Conservation (phyloP, 2,113 vertebrate species). For the Scolopax mira region DNA sequence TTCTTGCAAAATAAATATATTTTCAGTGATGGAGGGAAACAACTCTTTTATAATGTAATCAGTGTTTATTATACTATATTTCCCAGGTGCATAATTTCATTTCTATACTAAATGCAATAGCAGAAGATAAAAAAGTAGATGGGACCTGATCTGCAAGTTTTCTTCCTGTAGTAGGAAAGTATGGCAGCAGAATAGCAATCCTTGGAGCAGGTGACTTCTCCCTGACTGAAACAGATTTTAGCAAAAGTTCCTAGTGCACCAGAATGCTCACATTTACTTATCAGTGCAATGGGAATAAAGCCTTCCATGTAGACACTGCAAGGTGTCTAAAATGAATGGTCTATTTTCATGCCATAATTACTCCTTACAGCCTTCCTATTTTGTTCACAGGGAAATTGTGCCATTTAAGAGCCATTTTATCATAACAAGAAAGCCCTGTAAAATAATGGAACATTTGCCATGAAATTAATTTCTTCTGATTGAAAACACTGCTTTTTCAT, state of each 20-base stretch:
- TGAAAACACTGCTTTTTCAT: not conserved
- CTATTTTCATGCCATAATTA: not conserved
- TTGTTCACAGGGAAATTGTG: not conserved
- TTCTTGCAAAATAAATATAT: not conserved
- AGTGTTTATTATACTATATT: not conserved
- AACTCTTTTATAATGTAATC: not conserved
- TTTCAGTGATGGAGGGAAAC: not conserved
- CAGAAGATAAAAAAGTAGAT: not conserved
- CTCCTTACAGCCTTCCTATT: not conserved
- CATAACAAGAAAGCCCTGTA: not conserved
- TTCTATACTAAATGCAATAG: not conserved
- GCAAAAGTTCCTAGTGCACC: not conserved
- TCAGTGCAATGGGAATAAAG: not conserved
- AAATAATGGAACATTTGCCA: not conserved
- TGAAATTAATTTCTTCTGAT: not conserved
- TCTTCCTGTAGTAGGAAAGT: not conserved
- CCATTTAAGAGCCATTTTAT: not conserved
- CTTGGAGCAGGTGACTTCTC: not conserved
- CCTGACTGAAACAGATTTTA: not conserved
- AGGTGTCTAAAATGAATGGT: not conserved
- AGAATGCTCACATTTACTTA: not conserved
- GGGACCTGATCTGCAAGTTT: not conserved
- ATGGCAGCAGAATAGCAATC: not conserved
- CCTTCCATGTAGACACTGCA: not conserved
- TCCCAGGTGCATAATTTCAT: not conserved